phyloP scores from a whole-genome alignment of 2,888 invertebrate species.

The Tetropium fuscum region DNA sequence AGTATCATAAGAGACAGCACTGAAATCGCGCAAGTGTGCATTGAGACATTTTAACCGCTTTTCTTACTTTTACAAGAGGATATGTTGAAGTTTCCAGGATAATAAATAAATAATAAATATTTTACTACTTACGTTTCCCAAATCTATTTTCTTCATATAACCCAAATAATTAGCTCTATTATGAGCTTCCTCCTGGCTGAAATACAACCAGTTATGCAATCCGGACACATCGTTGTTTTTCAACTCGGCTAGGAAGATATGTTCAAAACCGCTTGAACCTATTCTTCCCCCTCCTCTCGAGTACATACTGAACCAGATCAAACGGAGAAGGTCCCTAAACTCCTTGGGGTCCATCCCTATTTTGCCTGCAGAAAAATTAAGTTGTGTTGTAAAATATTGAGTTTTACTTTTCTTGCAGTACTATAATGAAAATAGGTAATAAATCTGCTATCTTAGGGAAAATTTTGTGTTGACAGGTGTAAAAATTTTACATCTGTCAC shows the following conservation, averaged over 20 bases:
- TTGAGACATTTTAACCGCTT: no score
- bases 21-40: no score
- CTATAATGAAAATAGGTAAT: no score
- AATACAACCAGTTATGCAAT: conserved; percentile 93
- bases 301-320: conserved; percentile 86
- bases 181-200: conserved; percentile 79
- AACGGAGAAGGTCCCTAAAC: conserved; percentile 79
- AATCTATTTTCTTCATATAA: conserved; percentile 77
- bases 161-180: conserved; percentile 83
- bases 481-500: no score
- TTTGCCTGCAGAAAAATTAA: conserved; percentile 64
- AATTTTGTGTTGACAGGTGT: no score
- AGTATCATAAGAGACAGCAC: no score
- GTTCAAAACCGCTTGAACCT: conserved; percentile 93
- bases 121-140: conserved; percentile 76
- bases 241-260: conserved; percentile 90
- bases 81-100: no score
- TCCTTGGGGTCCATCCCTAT: conserved; percentile 75
- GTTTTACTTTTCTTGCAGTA: no score
- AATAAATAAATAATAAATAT: no score
- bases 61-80: no score
- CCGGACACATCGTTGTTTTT: conserved; percentile 84
- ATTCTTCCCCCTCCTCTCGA: conserved; percentile 82
- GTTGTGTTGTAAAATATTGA: not conserved
- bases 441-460: no score